Evolutionary conservation across 2,113 vertebrate species (phyloP).

Genomic region (Sapajus apella): DNA sequence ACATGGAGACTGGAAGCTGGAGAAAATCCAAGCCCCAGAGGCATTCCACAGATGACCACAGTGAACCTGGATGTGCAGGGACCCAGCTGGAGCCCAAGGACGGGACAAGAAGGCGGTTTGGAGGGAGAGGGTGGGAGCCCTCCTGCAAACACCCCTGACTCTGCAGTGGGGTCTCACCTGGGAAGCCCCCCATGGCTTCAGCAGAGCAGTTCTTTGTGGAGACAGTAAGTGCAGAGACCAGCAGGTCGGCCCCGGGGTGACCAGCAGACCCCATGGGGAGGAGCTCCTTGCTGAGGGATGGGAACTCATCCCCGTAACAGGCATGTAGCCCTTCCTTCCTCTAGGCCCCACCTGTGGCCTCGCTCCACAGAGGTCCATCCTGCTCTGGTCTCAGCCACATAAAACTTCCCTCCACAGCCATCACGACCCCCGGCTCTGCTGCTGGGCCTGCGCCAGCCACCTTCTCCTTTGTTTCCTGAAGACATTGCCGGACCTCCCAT

Average conservation of each 20-base stretch:
- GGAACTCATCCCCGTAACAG: not conserved
- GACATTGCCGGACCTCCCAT: not conserved
- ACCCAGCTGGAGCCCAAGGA: not conserved
- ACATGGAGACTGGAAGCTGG: not conserved
- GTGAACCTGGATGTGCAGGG: fast-evolving
- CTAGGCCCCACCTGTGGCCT: not conserved
- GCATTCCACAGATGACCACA: fast-evolving
- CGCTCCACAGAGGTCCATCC: not conserved
- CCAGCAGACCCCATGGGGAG: no score
- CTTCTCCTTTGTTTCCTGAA: not conserved
- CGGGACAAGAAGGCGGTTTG: fast-evolving
- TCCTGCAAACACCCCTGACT: not conserved
- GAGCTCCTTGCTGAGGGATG: fast-evolving
- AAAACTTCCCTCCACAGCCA: not conserved
- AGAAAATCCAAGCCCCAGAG: not conserved
- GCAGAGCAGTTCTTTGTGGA: not conserved
- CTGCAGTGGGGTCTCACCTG: not conserved
- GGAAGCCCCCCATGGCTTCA: fast-evolving
- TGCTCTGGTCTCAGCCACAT: not conserved
- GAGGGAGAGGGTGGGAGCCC: no score
- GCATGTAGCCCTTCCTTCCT: not conserved
- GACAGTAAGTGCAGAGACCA: not conserved
- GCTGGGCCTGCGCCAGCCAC: not conserved
- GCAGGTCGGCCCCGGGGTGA: not conserved
- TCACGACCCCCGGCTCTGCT: fast-evolving